phyloP scores from a whole-genome alignment of 2,888 invertebrate species.

The Pachycephus smyrnensis region DNA sequence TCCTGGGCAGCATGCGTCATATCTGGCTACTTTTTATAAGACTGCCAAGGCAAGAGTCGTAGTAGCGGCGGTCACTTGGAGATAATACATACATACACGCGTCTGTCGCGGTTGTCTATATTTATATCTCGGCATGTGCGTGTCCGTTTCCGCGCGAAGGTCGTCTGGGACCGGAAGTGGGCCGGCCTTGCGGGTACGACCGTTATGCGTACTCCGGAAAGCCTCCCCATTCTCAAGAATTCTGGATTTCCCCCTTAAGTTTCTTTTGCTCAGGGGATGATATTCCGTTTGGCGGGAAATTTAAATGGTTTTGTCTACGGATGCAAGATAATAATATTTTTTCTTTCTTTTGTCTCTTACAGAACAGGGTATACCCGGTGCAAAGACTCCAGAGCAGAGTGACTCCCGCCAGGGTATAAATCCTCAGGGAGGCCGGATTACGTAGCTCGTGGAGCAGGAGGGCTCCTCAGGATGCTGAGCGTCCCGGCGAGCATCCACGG shows the following conservation, averaged over 20 bases:
- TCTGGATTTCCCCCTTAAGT: neutral
- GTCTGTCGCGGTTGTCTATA: conserved; percentile 27
- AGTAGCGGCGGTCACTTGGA: conserved; percentile 4
- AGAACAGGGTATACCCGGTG: neutral
- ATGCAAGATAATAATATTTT: neutral
- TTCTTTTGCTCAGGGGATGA: neutral
- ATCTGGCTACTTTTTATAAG: conserved; percentile 32
- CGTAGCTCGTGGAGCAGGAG: conserved; percentile 12
- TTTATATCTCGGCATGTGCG: conserved; percentile 46
- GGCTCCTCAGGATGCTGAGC: conserved; percentile 60
- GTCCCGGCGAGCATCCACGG: conserved; percentile 36
- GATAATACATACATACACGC: neutral
- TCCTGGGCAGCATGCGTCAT: conserved; percentile 22
- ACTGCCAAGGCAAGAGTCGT: conserved; percentile 25
- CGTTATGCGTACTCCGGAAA: conserved; percentile 54
- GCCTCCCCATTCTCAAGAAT: conserved; percentile 9
- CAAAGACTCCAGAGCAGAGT: neutral
- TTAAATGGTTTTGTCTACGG: neutral
- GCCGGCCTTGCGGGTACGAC: conserved; percentile 62
- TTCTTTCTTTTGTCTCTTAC: neutral
- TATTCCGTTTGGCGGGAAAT: neutral
- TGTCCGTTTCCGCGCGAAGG: conserved; percentile 61
- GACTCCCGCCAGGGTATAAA: neutral
- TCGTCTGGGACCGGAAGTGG: conserved; percentile 63
- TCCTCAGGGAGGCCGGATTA: neutral